Evolutionary conservation across 2,888 invertebrate genomes (phyloP), one percentile per base, ranked within the genome.

Genomic region (Antitype chi): DNA sequence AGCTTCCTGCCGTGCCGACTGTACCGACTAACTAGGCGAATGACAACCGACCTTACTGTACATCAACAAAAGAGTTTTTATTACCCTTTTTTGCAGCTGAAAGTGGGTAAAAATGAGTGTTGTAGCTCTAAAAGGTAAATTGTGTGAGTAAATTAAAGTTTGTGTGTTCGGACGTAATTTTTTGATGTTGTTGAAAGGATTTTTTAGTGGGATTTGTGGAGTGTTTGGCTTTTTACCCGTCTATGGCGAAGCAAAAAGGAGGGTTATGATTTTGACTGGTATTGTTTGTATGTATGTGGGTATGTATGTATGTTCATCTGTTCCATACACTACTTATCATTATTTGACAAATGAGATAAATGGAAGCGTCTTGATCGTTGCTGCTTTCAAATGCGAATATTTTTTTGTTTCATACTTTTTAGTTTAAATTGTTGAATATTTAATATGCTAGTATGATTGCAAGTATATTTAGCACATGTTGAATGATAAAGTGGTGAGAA

Each of bases 31-130:
- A 85, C 70, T 81, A 60, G 70, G 60, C 55, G 28, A 38, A 53
- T 66, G 64, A 60, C 78, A 74, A 74, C 60, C 69, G 63, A 81
- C 82, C 85, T 74, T 68, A 59, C 60, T 38, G 67, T 57, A 47
- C 47, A 43, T 70, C 64, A 63, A 71, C 74, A 62, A 72, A 78
- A 53, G 52, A 77, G 74, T 53, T 85, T 85, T 78, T 74, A 85
- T 72, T 57, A 13, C 32, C 38, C 0, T 60, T 73, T 84, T 47
- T 75, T 62, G n/a, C 38, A 49, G 55, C 47, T 23, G 28, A 76
- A 85, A 49, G 63, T 63, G 72, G 20, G 32, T 47, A 43, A 43
- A 28, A 74, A 62, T 62, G 13, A n/a, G 38, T 20, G 23, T 25
- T 67, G 59, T 69, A 15, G 15, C 20, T 73, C 32, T 32, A 52